These are phyloP conservation scores for Sardinella longiceps DNA, from an alignment of 2,797 vertebrate genomes.

Conservation along the genomic window DNA sequence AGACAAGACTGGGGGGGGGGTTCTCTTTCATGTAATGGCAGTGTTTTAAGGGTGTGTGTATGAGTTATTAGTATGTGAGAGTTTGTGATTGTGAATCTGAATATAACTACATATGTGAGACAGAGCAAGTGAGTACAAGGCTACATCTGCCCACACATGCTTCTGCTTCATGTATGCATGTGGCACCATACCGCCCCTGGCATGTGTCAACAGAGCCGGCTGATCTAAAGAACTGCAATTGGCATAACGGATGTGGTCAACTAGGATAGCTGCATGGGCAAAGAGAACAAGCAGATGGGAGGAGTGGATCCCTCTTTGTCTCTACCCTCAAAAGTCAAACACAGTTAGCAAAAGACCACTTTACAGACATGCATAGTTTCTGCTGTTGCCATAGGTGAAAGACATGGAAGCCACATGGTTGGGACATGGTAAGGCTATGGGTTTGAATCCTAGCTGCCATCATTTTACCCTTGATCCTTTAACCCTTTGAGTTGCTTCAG, in stretches of 20 bases:
- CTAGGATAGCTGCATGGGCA: neutral
- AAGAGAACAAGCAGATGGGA: neutral
- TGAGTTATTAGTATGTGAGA: no score
- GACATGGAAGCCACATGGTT: neutral
- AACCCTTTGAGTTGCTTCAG: no score
- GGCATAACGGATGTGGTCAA: neutral
- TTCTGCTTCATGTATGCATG: neutral
- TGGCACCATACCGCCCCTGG: neutral
- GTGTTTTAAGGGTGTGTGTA: no score
- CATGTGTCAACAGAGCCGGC: neutral
- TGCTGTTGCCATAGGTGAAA: neutral
- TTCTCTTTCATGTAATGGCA: no score
- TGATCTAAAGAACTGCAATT: neutral
- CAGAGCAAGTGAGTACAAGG: no score
- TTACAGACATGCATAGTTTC: neutral
- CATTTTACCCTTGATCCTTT: no score
- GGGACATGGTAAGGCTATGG: neutral
- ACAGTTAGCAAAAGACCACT: neutral
- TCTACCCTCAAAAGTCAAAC: neutral
- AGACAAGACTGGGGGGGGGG: no score
- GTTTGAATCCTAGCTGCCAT: no score
- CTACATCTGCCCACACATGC: neutral
- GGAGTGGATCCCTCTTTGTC: neutral
- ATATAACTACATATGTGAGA: no score
- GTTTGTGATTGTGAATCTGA: no score